Evolutionary conservation across 2,113 vertebrate genomes (phyloP).

Genomic region (Hyla sarda): DNA sequence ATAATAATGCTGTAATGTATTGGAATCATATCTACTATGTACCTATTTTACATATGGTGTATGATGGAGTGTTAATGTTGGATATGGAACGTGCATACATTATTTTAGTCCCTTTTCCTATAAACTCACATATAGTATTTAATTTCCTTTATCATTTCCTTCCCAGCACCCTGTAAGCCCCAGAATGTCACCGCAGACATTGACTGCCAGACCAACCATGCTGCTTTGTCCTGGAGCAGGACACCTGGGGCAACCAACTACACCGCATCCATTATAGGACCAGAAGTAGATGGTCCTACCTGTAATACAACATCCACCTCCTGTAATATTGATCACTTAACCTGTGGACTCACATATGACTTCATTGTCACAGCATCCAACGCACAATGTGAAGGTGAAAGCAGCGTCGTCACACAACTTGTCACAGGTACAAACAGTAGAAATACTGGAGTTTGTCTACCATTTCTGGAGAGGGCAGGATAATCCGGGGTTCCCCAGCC

Average conservation of each 20-base stretch:
- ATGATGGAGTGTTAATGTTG: too few species aligned
- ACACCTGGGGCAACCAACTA: conserved; percentile 71
- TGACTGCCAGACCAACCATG: conserved; percentile 64
- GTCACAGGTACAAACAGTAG: conserved; percentile 67
- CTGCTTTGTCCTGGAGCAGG: conserved; percentile 70
- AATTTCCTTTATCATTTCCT: background rate
- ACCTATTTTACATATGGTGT: too few species aligned
- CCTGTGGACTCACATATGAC: conserved; percentile 74
- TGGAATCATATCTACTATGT: too few species aligned
- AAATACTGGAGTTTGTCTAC: background rate
- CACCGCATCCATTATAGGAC: conserved; percentile 67
- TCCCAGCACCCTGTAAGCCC: conserved; percentile 73
- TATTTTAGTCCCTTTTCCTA: background rate
- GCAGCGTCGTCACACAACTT: conserved; percentile 58
- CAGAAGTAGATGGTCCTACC: conserved; percentile 63
- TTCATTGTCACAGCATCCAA: conserved; percentile 72
- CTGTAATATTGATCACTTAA: conserved; percentile 69
- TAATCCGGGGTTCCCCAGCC: background rate
- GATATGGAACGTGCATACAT: too few species aligned
- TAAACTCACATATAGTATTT: background rate
- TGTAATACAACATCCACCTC: conserved; percentile 67
- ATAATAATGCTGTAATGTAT: too few species aligned
- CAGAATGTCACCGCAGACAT: conserved; percentile 62
- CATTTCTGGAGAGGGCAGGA: too few species aligned
- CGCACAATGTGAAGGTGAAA: conserved; percentile 71